Evolutionary conservation across 2,113 vertebrate species (phyloP).

Genomic region (Tyrannus savana): DNA sequence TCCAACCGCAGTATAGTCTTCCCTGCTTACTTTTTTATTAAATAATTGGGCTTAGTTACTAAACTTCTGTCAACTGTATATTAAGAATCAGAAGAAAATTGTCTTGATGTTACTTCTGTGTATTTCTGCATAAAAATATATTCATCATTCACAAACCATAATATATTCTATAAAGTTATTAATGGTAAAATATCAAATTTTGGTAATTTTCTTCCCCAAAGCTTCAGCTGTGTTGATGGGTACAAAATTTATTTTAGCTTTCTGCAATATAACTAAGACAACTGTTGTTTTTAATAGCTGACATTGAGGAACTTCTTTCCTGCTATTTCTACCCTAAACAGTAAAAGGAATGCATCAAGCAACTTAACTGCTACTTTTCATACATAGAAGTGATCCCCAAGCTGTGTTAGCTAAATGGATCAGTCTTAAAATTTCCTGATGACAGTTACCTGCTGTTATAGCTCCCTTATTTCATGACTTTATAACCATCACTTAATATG

Average conservation of each 20-base stretch:
- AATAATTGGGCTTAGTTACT: not conserved
- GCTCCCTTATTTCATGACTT: not conserved
- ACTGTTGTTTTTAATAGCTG: not conserved
- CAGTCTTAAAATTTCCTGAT: not conserved
- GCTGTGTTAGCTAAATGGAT: not conserved
- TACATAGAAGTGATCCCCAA: not conserved
- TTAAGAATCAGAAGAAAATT: not conserved
- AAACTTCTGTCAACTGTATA: not conserved
- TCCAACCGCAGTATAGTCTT: not conserved
- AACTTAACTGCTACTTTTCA: not conserved
- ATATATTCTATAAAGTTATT: constrained; percentile 3
- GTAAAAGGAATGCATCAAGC: not conserved
- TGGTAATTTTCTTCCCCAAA: not conserved
- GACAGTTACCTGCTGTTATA: not conserved
- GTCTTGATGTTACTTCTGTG: constrained; percentile 9
- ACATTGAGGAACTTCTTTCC: not conserved
- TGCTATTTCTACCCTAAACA: not conserved
- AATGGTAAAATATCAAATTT: not conserved
- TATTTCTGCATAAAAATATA: constrained; percentile 31
- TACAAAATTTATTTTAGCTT: not conserved
- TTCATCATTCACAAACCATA: not conserved
- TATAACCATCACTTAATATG: not conserved
- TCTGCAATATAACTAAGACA: not conserved
- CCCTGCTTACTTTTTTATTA: not conserved
- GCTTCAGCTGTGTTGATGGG: not conserved